These are phyloP conservation scores for Steatornis caripensis DNA, from an alignment of 2,113 vertebrate genomes.

Conservation along the genomic window DNA sequence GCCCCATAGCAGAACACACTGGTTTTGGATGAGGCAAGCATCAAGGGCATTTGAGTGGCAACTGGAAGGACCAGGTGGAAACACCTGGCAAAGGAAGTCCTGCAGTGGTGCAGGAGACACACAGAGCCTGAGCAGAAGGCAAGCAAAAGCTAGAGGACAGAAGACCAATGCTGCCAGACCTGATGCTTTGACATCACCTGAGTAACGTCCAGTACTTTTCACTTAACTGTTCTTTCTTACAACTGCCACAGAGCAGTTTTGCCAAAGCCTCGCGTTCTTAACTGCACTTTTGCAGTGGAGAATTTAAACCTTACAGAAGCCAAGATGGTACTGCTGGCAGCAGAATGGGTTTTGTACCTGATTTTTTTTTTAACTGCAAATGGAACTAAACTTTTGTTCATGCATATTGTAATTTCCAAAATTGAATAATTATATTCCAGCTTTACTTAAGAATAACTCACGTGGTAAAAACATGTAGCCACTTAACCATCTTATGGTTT, in stretches of 20 bases:
- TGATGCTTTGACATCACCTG: neutral
- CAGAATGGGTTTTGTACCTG: neutral
- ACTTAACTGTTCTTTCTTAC: neutral
- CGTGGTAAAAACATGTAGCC: neutral
- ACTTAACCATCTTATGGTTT: neutral
- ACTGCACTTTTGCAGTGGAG: neutral
- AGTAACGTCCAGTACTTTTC: neutral
- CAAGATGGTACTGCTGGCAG: neutral
- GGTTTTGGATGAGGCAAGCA: neutral
- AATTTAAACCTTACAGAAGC: neutral
- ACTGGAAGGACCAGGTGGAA: neutral
- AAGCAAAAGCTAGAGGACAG: neutral
- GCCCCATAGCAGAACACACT: neutral
- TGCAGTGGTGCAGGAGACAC: rapidly evolving
- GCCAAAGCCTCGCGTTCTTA: neutral
- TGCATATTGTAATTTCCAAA: neutral
- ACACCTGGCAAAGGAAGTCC: neutral
- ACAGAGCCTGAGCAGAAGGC: neutral
- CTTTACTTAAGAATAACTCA: neutral
- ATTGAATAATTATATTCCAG: neutral
- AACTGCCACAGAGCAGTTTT: neutral
- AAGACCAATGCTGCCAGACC: neutral
- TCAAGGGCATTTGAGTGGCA: neutral
- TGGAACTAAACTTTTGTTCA: neutral
- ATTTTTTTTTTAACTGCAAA: neutral